phyloP scores from a whole-genome alignment of 2,888 invertebrate genomes.

The Amphimallon solstitiale region DNA sequence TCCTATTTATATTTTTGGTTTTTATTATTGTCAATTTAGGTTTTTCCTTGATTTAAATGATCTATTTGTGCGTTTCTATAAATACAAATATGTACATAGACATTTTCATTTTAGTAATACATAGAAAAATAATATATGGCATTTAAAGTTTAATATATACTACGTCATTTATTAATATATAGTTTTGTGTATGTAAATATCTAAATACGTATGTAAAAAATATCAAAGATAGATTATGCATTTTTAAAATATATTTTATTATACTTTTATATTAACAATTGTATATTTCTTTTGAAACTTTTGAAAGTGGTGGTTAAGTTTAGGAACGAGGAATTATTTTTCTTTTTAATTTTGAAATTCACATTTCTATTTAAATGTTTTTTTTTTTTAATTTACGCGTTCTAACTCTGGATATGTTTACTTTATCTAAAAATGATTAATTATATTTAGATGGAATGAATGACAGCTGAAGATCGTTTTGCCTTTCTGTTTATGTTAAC shows the following conservation, averaged over 20 bases:
- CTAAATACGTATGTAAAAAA: background rate
- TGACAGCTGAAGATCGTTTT: background rate
- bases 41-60: too few species aligned
- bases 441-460: background rate
- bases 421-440: background rate
- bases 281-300: too few species aligned
- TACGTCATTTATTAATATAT: background rate
- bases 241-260: background rate
- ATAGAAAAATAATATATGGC: background rate
- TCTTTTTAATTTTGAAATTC: background rate
- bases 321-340: background rate
- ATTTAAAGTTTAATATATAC: background rate
- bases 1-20: too few species aligned
- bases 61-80: too few species aligned
- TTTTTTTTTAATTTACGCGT: background rate
- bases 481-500: background rate
- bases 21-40: too few species aligned
- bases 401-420: background rate
- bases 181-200: constrained; percentile 5
- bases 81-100: too few species aligned
- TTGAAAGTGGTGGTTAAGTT: too few species aligned
- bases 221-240: background rate
- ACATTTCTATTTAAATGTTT: background rate
- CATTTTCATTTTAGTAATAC: too few species aligned
- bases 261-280: too few species aligned